A percentile compares a stretch with the other conserved stretches of the same genome.
These are phyloP conservation scores for Cryptotermes secundus DNA, from an alignment of 1,140 invertebrate species.

Conservation along the genomic window DNA sequence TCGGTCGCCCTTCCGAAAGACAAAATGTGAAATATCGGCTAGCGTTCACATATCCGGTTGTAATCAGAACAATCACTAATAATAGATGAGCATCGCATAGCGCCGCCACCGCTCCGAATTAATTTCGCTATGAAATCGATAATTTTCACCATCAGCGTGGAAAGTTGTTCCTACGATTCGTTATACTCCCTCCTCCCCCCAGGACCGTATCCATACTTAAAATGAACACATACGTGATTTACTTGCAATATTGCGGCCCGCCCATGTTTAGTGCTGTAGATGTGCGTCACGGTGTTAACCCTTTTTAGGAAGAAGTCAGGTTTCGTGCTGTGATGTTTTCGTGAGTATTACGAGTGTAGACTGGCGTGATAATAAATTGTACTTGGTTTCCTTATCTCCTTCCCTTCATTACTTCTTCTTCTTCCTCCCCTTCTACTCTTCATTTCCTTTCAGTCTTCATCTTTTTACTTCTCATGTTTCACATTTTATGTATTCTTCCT, in stretches of 20 bases:
- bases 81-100: not conserved
- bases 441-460: not conserved
- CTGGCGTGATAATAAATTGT: too few species aligned
- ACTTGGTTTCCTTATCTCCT: too few species aligned
- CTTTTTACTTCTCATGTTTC: not conserved
- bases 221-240: not conserved
- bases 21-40: constrained; percentile 4
- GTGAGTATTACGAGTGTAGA: too few species aligned
- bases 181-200: not conserved
- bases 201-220: not conserved
- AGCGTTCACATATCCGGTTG: not conserved
- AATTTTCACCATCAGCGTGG: not conserved
- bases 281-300: too few species aligned
- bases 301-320: too few species aligned
- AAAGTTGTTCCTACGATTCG: not conserved
- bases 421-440: not conserved
- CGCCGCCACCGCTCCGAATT: not conserved
- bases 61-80: not conserved
- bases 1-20: not conserved
- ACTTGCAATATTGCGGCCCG: not conserved
- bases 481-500: not conserved
- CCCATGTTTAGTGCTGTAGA: not conserved
- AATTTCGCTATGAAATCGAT: not conserved
- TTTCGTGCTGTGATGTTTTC: too few species aligned
- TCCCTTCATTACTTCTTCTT: too few species aligned